phyloP scores from a whole-genome alignment of 1,140 invertebrate species.

The Leptoteleia sp. region DNA sequence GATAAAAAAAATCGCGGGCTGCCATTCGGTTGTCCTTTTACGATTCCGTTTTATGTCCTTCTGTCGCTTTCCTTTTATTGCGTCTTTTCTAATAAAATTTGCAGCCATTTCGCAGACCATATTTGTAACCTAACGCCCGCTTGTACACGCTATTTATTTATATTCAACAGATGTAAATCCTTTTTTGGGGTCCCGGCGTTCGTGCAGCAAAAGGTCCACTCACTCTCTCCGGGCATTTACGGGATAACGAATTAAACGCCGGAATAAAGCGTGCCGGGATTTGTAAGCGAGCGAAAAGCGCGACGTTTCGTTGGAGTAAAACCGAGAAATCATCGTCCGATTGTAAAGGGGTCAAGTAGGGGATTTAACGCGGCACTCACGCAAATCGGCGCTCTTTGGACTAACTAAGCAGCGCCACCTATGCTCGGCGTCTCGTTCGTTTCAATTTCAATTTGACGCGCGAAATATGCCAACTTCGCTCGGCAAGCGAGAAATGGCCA shows the following conservation, averaged over 20 bases:
- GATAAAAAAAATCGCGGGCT: conserved; percentile 33
- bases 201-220: too few relatives aligned
- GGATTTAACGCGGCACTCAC: too few relatives aligned
- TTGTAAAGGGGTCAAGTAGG: too few relatives aligned
- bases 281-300: conserved; percentile 5
- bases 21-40: conserved; percentile 36
- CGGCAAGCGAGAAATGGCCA: too few relatives aligned
- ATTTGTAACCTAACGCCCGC: conserved; percentile 38
- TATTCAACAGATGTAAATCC: conserved; percentile 32
- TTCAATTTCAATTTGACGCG: too few relatives aligned
- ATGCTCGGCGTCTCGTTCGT: too few relatives aligned
- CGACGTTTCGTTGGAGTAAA: too few relatives aligned
- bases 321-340: too few relatives aligned
- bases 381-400: too few relatives aligned
- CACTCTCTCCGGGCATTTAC: too few relatives aligned
- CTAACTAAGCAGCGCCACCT: too few relatives aligned
- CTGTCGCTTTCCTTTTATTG: conserved; percentile 27
- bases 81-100: conserved; percentile 55
- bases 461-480: too few relatives aligned
- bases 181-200: neutral
- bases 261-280: conserved; percentile 3
- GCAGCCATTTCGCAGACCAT: conserved; percentile 26
- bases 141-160: conserved; percentile 25
- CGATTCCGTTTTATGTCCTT: conserved; percentile 37
- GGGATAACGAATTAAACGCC: conserved; percentile 1